Base-by-base conservation (phyloP, 2,888 invertebrate species). In the Auanema freiburgensis region DNA sequence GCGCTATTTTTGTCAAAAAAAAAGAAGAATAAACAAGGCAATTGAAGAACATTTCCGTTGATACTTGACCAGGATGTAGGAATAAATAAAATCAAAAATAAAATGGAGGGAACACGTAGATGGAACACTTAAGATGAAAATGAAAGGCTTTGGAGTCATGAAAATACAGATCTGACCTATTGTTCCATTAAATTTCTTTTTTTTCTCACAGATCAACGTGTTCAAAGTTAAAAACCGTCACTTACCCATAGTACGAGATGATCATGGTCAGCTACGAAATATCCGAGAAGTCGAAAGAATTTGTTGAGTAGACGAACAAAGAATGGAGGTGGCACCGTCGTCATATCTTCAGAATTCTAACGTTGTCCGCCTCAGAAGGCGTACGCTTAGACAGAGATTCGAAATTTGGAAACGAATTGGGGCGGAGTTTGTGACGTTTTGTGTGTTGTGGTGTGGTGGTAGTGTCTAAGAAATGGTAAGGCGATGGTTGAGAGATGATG, bases 251-350 rank as follows among this genome's bases (percentile, higher is more conserved):
- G 65, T n/a, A 76, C 75, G 1, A 56, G 43, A 55, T 65, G 63
- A 59, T 76, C 74, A 59, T 74, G 66, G 63, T 78, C 75, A 16
- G 78, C 78, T 10, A 77, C 75, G 44, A 76, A 73, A 49, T 67
- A 71, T 12, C 77, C 78, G 50, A 62, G 64, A 40, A 57, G 52
- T 21, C 62, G 60, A 57, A 78, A 75, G 54, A 71, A 67, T 14
- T 59, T 49, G 56, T 71, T 68, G 25, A 74, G 69, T 46, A 68
- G 59, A 46, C 73, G 70, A 10, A 76, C 76, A 50, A 76, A 71
- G 43, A 65, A 63, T 52, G 72, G 72, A 57, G 72, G 69, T 16
- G 50, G 56, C 16, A 62, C 60, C 44, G 60, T 60, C 43, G 25
- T 51, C 59, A 25, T 33, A 33, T 33, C 33, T 33, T 33, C 33